Conservation (phyloP, 2,888 invertebrate species). For the Chrysolina americana region DNA sequence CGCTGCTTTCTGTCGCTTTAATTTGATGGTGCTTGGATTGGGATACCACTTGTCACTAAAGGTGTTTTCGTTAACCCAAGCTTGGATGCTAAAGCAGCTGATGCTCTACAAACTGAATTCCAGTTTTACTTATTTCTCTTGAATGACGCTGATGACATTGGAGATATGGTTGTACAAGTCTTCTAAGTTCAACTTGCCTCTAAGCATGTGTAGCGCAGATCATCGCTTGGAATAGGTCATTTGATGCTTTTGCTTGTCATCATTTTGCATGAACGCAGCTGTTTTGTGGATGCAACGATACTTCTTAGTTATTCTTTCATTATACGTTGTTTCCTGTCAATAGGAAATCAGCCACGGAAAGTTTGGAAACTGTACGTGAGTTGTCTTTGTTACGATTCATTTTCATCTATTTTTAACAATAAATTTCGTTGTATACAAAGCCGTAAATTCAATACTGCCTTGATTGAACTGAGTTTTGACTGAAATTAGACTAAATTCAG, state of each 20-base stretch:
- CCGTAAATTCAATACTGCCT: too few relatives aligned
- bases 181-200: not conserved
- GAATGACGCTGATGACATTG: not conserved
- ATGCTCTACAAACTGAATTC: too few relatives aligned
- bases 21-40: not conserved
- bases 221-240: not conserved
- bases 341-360: too few relatives aligned
- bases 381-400: too few relatives aligned
- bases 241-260: not conserved
- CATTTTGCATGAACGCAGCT: conserved; percentile 15
- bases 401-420: too few relatives aligned
- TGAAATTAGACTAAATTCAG: too few relatives aligned
- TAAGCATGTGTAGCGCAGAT: not conserved
- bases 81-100: too few relatives aligned
- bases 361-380: too few relatives aligned
- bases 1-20: conserved; percentile 8
- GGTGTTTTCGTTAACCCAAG: too few relatives aligned
- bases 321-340: not conserved
- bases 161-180: not conserved
- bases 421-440: too few relatives aligned
- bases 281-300: not conserved
- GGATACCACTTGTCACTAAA: too few relatives aligned
- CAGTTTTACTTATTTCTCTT: not conserved
- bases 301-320: not conserved
- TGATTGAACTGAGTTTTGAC: too few relatives aligned